phyloP scores from a whole-genome alignment of 2,797 vertebrate genomes.

The Clarias pachynema region DNA sequence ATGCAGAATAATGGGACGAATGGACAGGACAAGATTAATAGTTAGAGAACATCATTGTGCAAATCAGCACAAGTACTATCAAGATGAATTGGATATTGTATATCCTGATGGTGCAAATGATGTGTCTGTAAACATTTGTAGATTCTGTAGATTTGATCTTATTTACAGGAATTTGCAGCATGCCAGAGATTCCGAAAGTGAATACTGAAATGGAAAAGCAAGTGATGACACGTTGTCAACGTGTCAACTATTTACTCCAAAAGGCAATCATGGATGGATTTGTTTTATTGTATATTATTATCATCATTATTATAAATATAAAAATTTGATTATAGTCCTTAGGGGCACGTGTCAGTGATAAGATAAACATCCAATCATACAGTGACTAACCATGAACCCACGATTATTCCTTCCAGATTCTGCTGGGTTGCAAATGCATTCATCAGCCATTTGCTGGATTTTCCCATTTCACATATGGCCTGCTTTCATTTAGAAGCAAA shows the following conservation, averaged over 20 bases:
- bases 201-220: neutral
- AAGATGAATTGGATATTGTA: neutral
- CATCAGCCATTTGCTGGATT: neutral
- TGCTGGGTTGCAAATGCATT: neutral
- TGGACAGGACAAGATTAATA: neutral
- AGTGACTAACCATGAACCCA: neutral
- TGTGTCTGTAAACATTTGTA: neutral
- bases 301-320: neutral
- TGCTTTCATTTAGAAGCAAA: constrained; percentile 33
- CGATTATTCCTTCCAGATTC: neutral
- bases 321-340: neutral
- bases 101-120: neutral
- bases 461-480: neutral
- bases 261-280: neutral
- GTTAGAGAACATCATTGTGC: neutral
- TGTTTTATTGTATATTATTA: neutral
- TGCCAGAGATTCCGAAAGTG: neutral
- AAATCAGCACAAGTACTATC: neutral
- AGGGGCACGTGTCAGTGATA: neutral
- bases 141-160: neutral
- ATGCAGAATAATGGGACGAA: neutral
- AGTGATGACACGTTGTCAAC: no score
- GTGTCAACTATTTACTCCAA: neutral
- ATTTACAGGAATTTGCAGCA: neutral
- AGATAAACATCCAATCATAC: neutral